Evolutionary conservation across 2,888 invertebrate species (phyloP).

Genomic region (Pachycephus smyrnensis): DNA sequence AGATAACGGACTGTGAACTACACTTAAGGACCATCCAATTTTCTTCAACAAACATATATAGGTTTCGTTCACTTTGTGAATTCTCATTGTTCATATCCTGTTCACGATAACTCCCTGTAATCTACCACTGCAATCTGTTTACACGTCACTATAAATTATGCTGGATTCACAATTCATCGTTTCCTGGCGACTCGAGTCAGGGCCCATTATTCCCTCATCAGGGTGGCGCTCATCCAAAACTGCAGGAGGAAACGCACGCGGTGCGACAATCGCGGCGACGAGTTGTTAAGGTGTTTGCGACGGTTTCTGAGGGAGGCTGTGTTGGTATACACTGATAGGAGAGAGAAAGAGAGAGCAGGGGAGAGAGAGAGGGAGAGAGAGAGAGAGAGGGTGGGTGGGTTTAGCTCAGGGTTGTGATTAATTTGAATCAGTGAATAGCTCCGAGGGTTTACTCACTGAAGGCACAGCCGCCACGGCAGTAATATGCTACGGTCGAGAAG

Average conservation of each 20-base stretch:
- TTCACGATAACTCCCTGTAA: background rate
- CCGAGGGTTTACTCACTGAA: constrained; percentile 60
- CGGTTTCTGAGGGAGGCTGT: constrained; percentile 26
- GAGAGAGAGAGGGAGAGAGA: constrained; percentile 18
- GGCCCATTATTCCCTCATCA: background rate
- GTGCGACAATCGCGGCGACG: background rate
- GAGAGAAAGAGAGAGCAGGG: constrained; percentile 7
- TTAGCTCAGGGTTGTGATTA: constrained; percentile 62
- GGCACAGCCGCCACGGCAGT: constrained; percentile 44
- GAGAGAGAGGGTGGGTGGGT: too few species aligned
- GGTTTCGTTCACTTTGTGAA: background rate
- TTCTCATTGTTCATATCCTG: background rate
- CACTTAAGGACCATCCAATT: background rate
- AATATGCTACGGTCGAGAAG: constrained; percentile 49
- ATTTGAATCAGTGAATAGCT: constrained; percentile 66
- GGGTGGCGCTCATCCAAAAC: background rate
- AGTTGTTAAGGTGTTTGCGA: background rate
- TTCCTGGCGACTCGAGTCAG: background rate
- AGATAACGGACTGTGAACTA: background rate
- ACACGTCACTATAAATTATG: background rate
- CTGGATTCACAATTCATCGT: background rate
- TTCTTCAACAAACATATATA: background rate
- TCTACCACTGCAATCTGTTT: background rate
- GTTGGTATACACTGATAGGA: constrained; percentile 16
- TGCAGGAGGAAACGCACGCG: background rate